Evolutionary conservation across 2,888 invertebrate genomes (phyloP).

Genomic region (Brenthis daphne): DNA sequence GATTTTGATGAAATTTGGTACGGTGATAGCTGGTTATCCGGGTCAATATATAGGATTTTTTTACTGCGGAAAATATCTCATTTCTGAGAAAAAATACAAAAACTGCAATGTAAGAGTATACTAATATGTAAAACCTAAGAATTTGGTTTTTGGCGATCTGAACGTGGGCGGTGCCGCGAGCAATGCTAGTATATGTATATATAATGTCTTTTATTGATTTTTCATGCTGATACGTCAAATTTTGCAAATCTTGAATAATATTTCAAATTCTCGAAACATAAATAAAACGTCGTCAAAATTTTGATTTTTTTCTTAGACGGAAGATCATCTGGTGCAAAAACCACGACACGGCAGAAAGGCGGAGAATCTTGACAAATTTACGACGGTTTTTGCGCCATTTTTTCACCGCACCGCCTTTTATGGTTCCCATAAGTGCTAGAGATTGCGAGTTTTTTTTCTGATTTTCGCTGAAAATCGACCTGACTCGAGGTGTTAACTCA

Average conservation of each 20-base stretch:
- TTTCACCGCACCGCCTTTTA: conserved; percentile 43
- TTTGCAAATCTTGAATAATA: background rate
- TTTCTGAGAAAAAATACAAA: too few species aligned
- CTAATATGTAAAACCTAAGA: too few species aligned
- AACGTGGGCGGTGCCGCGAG: too few species aligned
- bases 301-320: conserved; percentile 13
- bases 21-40: too few species aligned
- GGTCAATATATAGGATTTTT: too few species aligned
- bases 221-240: background rate
- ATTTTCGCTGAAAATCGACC: conserved; percentile 50
- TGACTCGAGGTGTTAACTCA: conserved; percentile 57
- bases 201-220: background rate
- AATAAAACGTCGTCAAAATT: conserved; percentile 12
- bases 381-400: conserved; percentile 44
- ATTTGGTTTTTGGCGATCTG: too few species aligned
- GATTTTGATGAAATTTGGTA: too few species aligned
- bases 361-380: conserved; percentile 48
- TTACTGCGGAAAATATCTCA: too few species aligned
- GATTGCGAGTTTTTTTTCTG: conserved; percentile 45
- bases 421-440: conserved; percentile 54
- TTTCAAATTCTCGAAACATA: conserved; percentile 5
- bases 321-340: conserved; percentile 27
- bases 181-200: too few species aligned
- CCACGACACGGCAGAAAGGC: conserved; percentile 30
- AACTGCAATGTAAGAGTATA: too few species aligned